phyloP scores from a whole-genome alignment of 2,888 invertebrate species.

The Apodemia duryi region DNA sequence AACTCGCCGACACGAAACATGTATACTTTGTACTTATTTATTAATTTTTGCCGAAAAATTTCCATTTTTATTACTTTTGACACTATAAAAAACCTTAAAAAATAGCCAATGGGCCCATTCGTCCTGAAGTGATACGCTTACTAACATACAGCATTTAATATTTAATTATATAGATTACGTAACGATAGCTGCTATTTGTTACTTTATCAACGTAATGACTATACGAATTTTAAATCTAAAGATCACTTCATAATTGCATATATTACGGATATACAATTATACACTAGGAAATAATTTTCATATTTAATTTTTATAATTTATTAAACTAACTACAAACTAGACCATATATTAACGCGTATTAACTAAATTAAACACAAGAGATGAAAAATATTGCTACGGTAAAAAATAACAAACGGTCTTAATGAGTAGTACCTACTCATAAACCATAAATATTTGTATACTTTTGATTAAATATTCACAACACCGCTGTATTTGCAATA shows the following conservation, averaged over 20 bases:
- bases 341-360: background rate
- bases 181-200: background rate
- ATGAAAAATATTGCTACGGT: background rate
- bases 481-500: no score
- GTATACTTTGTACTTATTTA: no score
- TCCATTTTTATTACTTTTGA: no score
- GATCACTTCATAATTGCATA: slow-evolving; percentile 10
- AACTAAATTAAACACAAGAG: background rate
- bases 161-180: background rate
- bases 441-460: no score
- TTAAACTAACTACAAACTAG: background rate
- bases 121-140: background rate
- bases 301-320: background rate
- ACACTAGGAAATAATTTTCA: background rate
- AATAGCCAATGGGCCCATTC: no score
- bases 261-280: background rate
- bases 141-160: background rate
- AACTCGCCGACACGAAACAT: no score
- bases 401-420: no score
- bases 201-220: slow-evolving; percentile 1
- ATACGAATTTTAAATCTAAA: background rate
- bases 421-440: no score
- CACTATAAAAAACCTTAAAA: no score
- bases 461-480: no score
- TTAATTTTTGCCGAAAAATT: no score